Conservation (phyloP, 2,888 invertebrate species). For the Pterostichus madidus region DNA sequence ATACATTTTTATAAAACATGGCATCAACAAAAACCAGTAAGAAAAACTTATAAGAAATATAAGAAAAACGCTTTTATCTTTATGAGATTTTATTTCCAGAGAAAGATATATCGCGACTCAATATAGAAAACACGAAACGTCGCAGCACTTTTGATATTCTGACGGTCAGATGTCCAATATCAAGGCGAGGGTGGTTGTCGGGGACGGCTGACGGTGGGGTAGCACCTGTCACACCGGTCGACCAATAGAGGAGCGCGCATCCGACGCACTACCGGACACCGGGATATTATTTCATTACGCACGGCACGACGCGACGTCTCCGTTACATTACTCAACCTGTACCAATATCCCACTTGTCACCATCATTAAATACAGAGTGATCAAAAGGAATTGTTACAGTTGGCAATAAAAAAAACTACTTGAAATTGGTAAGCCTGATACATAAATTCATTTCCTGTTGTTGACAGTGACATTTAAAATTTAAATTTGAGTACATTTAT, state of each 20-base stretch:
- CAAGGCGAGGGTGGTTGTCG: constrained; percentile 5
- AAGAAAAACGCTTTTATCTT: constrained; percentile 14
- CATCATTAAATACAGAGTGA: too few species aligned
- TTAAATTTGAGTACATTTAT: too few species aligned
- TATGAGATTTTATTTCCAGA: constrained; percentile 4
- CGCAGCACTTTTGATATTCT: constrained; percentile 58
- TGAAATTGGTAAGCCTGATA: too few species aligned
- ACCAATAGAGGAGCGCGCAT: neutral
- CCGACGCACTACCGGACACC: neutral
- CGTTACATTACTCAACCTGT: too few species aligned
- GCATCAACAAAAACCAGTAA: neutral
- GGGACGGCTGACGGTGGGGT: neutral
- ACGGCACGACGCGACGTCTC: neutral
- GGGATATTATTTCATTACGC: constrained; percentile 61
- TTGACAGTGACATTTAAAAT: too few species aligned
- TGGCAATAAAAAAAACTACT: too few species aligned
- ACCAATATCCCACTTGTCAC: too few species aligned
- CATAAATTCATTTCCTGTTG: too few species aligned
- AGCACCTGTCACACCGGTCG: constrained; percentile 6
- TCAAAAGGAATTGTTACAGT: too few species aligned
- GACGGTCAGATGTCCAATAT: constrained; percentile 62
- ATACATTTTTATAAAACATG: neutral
- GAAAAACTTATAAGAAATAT: neutral
- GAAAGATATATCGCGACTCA: neutral
- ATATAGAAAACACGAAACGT: neutral